Base-by-base conservation (phyloP, 1,140 invertebrate genomes). In the Apis mellifera region DNA sequence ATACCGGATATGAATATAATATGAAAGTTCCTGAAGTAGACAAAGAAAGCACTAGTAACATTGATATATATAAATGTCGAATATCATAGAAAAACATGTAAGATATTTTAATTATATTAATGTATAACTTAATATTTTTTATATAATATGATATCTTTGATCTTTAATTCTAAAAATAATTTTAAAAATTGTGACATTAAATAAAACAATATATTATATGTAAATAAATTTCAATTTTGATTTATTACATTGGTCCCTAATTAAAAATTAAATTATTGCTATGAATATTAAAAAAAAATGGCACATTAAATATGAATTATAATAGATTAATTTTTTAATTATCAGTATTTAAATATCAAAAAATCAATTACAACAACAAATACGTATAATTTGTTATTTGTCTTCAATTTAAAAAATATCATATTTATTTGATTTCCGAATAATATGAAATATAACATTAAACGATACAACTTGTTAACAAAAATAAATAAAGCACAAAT, bases 401-500 rank as follows among this genome's bases (percentile, higher is more conserved):
- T 15, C 7, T 26, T 62, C 52, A 83, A 17, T 82, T 32, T 84
- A 75, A 62, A 55, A 78, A 78, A 62, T 57, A 81, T 71, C 23
- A 62, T 78, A 54, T 77, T 55, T 23, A 65, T 62, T 78, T 74
- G 66, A 17, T 86, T 83, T 57, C 59, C 57, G 19, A 65, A 65
- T 82, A 59, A 78, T 42, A 66, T 70, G 65, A 79, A 26, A 71
- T 64, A 79, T 79, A 79, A 72, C 68, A 66, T 82, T 74, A 74
- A 78, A 57, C 19, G 57, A 79, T 72, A 78, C 66, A 82, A 78
- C 70, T 76, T 78, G 70, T 70, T 87, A 87, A 84, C 65, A 85
- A 80, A 42, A 82, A 88, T 88, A 88, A 88, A 88, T 88, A 88
- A 88, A 88, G 86, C 86, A 88, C 78, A 87, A 88, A 88, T 85